phyloP scores from a whole-genome alignment of 2,888 invertebrate species.

The Hypena proboscidalis region DNA sequence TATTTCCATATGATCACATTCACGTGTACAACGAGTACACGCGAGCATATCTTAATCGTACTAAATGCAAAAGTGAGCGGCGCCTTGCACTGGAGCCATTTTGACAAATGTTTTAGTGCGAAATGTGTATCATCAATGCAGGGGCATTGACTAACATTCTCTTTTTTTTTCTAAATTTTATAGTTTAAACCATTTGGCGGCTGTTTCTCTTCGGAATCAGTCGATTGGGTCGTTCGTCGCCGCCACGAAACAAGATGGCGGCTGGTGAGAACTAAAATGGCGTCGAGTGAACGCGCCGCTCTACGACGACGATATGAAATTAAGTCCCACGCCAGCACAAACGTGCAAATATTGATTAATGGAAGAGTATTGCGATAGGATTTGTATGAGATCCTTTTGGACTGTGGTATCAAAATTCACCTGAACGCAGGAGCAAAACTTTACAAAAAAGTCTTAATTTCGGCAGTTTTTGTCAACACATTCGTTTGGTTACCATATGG shows the following conservation, averaged over 20 bases:
- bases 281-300: slow-evolving; percentile 56
- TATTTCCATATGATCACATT: slow-evolving; percentile 43
- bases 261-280: slow-evolving; percentile 53
- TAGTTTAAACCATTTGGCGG: slow-evolving; percentile 64
- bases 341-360: slow-evolving; percentile 42
- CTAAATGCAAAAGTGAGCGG: slow-evolving; percentile 61
- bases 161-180: slow-evolving; percentile 59
- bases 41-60: slow-evolving; percentile 65
- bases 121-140: slow-evolving; percentile 73
- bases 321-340: slow-evolving; percentile 59
- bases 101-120: slow-evolving; percentile 56
- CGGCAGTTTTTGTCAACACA: too few relatives aligned
- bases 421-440: too few relatives aligned
- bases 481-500: too few relatives aligned
- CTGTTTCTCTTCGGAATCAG: slow-evolving; percentile 70
- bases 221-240: slow-evolving; percentile 76
- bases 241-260: slow-evolving; percentile 68
- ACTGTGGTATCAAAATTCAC: too few relatives aligned
- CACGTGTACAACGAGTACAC: slow-evolving; percentile 56
- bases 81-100: slow-evolving; percentile 55
- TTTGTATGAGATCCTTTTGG: slow-evolving; percentile 54
- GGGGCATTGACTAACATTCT: slow-evolving; percentile 74
- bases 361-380: slow-evolving; percentile 68
- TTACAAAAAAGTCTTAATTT: too few relatives aligned
- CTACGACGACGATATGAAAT: slow-evolving; percentile 49